phyloP scores from a whole-genome alignment of 2,888 invertebrate species.

The Troides aeacus region DNA sequence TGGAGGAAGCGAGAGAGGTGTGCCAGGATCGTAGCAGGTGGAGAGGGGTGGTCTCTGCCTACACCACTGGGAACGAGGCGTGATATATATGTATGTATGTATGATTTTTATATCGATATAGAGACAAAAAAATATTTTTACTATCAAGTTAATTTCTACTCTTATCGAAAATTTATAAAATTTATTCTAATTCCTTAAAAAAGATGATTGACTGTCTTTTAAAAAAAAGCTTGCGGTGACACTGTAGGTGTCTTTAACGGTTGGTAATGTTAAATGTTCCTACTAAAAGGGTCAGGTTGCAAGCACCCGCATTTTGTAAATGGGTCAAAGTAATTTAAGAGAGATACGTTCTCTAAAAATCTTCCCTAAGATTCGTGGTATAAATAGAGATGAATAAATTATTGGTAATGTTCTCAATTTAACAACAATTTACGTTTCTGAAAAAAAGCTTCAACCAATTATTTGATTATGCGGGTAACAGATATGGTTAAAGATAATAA shows the following conservation, averaged over 20 bases:
- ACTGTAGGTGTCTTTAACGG: neutral
- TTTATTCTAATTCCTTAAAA: too few relatives aligned
- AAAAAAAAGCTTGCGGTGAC: neutral
- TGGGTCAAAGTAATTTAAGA: constrained; percentile 1
- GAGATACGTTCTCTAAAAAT: neutral
- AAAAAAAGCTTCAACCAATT: neutral
- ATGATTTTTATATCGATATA: too few relatives aligned
- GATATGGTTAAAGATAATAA: too few relatives aligned
- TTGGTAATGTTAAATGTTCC: neutral
- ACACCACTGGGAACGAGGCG: too few relatives aligned
- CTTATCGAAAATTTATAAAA: too few relatives aligned
- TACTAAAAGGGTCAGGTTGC: neutral
- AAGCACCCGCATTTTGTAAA: neutral
- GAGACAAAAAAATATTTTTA: too few relatives aligned
- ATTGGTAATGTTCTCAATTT: neutral
- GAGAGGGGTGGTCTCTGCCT: too few relatives aligned
- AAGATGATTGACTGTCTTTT: neutral
- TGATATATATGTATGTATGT: too few relatives aligned
- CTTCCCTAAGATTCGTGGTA: neutral
- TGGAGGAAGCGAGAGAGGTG: too few relatives aligned
- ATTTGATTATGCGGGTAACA: too few relatives aligned
- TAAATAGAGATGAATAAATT: neutral
- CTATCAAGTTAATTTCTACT: too few relatives aligned
- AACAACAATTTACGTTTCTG: neutral
- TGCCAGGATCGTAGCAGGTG: too few relatives aligned